Conservation (phyloP, 2,113 vertebrate species). For the Drymodes brunneopygia region DNA sequence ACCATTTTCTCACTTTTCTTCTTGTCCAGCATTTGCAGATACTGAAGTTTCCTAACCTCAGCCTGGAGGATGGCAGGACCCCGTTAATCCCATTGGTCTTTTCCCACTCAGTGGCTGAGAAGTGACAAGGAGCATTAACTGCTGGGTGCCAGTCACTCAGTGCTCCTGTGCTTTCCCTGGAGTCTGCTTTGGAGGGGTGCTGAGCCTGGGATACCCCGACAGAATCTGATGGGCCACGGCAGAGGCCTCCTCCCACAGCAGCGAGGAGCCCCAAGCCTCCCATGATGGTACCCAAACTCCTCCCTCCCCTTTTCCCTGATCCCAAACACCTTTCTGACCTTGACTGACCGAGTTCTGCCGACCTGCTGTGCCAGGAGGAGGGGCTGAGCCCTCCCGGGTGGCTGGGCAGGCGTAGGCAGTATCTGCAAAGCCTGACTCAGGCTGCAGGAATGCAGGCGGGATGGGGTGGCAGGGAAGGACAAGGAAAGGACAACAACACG, state of each 20-base stretch:
- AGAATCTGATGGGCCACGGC: background rate
- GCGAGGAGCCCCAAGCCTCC: background rate
- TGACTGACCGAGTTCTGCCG: background rate
- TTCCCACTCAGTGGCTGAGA: background rate
- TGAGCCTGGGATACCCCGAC: background rate
- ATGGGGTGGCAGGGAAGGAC: background rate
- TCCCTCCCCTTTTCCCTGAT: background rate
- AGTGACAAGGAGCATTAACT: background rate
- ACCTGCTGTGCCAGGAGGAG: background rate
- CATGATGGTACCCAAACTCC: background rate
- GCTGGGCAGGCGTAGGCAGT: background rate
- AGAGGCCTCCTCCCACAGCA: background rate
- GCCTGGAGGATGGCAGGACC: background rate
- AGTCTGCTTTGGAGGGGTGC: background rate
- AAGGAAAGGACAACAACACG: background rate
- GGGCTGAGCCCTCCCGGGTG: background rate
- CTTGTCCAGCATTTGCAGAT: background rate
- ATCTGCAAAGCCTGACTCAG: background rate
- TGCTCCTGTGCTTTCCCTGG: background rate
- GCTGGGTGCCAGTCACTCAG: background rate
- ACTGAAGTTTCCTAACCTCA: background rate
- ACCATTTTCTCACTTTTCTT: background rate
- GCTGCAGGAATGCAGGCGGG: background rate
- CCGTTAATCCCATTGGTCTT: background rate
- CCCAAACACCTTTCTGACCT: background rate